Conservation (phyloP, 2,113 vertebrate species). For the Microcebus ravelobensis region DNA sequence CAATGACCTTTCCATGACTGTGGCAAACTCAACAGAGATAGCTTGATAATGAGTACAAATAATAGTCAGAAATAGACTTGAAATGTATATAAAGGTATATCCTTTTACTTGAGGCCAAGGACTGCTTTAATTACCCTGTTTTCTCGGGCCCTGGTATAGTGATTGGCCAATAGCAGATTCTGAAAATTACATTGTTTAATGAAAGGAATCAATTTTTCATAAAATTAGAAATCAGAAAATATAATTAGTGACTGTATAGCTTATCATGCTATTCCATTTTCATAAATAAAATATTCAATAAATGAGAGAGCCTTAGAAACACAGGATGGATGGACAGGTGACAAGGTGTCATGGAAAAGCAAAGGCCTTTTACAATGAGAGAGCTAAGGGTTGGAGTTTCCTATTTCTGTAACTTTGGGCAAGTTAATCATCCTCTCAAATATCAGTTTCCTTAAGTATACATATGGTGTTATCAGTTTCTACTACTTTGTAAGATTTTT, state of each 20-base stretch:
- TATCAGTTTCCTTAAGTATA: not conserved
- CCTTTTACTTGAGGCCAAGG: not conserved
- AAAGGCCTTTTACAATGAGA: not conserved
- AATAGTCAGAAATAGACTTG: not conserved
- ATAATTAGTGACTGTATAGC: not conserved
- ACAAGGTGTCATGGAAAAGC: not conserved
- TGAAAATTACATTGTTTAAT: not conserved
- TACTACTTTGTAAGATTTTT: not conserved
- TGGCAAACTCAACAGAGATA: not conserved
- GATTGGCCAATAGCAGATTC: not conserved
- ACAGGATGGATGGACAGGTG: not conserved
- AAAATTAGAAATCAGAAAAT: not conserved
- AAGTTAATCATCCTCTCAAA: not conserved
- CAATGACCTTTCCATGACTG: not conserved
- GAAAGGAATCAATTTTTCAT: not conserved
- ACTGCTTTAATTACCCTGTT: not conserved
- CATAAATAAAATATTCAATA: not conserved
- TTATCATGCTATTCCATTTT: not conserved
- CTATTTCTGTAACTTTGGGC: not conserved
- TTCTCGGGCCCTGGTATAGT: not conserved
- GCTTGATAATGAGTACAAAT: not conserved
- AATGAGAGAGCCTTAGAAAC: not conserved
- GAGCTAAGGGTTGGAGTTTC: not conserved
- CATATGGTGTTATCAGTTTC: not conserved
- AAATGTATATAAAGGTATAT: not conserved